Evolutionary conservation across 2,888 invertebrate species (phyloP).

Genomic region (Drosophila meridiana): DNA sequence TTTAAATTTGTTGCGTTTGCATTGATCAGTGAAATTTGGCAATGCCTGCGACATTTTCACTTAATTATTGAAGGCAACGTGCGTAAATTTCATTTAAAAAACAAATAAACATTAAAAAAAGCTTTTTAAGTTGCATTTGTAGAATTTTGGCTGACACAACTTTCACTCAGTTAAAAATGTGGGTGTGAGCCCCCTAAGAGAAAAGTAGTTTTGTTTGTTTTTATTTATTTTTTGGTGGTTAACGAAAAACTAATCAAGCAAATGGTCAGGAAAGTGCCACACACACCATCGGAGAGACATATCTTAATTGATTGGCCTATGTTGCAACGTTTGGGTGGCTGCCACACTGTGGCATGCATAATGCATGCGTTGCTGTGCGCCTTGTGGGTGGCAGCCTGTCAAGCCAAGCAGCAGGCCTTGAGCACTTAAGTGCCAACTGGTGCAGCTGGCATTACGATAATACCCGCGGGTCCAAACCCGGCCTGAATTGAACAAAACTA

Average conservation of each 20-base stretch:
- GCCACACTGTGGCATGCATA: constrained; percentile 37
- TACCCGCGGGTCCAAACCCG: constrained; percentile 32
- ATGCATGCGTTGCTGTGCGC: constrained; percentile 24
- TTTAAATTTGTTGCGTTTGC: constrained; percentile 45
- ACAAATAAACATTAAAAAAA: constrained; percentile 13
- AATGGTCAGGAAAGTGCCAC: constrained; percentile 46
- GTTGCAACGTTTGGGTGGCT: constrained; percentile 37
- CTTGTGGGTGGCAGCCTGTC: constrained; percentile 45
- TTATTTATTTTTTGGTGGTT: constrained; percentile 22
- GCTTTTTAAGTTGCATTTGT: constrained; percentile 42
- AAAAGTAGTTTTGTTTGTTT: constrained; percentile 26
- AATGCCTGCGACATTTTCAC: constrained; percentile 46
- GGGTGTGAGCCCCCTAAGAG: constrained; percentile 35
- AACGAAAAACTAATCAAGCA: constrained; percentile 53
- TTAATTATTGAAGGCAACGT: constrained; percentile 32
- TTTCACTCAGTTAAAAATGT: constrained; percentile 44
- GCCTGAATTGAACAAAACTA: constrained; percentile 13
- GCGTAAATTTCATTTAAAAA: constrained; percentile 53
- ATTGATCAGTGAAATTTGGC: constrained; percentile 56
- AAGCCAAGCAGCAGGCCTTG: constrained; percentile 11
- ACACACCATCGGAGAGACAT: constrained; percentile 1
- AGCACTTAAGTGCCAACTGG: constrained; percentile 30
- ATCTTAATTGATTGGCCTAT: constrained; percentile 65
- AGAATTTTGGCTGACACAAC: constrained; percentile 46
- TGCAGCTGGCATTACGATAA: constrained; percentile 31